phyloP scores from a whole-genome alignment of 92 coral and sea anemone species.

The Phenganax subtilis region DNA sequence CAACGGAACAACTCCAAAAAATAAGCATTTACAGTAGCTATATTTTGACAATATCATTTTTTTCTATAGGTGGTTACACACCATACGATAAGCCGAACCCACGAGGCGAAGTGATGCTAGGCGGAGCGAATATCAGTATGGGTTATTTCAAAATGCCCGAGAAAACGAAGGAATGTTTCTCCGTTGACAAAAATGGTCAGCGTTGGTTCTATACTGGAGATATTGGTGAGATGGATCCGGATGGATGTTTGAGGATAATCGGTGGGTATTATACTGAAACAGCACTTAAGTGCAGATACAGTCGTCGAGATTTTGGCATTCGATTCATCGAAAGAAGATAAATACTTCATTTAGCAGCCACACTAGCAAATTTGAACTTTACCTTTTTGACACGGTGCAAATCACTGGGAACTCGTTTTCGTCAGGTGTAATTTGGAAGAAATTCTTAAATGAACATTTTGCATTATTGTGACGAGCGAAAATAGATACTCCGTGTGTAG shows the following conservation, averaged over 20 bases:
- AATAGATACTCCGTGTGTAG: too few relatives aligned
- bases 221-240: constrained; percentile 84
- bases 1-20: too few relatives aligned
- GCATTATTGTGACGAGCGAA: too few relatives aligned
- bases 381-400: too few relatives aligned
- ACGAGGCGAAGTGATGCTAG: constrained; percentile 87
- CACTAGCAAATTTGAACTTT: too few relatives aligned
- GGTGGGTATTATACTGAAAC: constrained; percentile 47
- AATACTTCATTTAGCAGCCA: too few relatives aligned
- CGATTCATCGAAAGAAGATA: too few relatives aligned
- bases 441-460: too few relatives aligned
- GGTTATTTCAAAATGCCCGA: constrained; percentile 90
- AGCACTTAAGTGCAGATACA: too few relatives aligned
- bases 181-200: constrained; percentile 87
- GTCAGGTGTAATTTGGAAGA: too few relatives aligned
- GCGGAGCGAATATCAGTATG: constrained; percentile 70
- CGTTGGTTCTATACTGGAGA: constrained; percentile 99
- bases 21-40: not conserved
- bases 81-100: constrained; percentile 85
- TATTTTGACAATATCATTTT: not conserved
- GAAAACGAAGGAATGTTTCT: constrained; percentile 79
- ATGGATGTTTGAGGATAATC: constrained; percentile 85
- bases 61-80: constrained; percentile 74
- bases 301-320: too few relatives aligned
- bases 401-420: too few relatives aligned